These are phyloP conservation scores for Nicator chloris DNA, from an alignment of 2,113 vertebrate species.

Conservation along the genomic window DNA sequence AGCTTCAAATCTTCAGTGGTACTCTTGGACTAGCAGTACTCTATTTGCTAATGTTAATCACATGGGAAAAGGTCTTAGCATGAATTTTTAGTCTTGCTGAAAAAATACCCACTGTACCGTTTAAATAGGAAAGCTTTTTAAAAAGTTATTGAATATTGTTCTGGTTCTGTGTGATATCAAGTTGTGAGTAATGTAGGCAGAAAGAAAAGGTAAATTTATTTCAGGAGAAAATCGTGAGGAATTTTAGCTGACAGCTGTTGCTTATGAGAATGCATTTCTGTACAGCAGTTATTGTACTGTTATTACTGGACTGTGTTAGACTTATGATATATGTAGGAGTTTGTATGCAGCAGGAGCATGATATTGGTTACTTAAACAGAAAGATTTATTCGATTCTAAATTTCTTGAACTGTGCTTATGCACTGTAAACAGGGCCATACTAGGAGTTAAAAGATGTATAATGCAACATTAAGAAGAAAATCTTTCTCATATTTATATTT, in stretches of 20 bases:
- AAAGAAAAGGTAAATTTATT: conserved; percentile 45
- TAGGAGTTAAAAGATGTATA: not conserved
- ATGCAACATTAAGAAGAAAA: not conserved
- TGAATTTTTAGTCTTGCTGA: not conserved
- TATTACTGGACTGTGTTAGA: not conserved
- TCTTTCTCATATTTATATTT: not conserved
- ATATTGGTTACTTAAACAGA: not conserved
- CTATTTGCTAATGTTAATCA: not conserved
- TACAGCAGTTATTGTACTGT: not conserved
- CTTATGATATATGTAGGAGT: not conserved
- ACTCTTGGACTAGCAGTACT: not conserved
- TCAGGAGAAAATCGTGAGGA: conserved; percentile 33
- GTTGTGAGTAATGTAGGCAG: conserved; percentile 47
- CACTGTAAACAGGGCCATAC: not conserved
- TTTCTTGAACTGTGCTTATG: not conserved
- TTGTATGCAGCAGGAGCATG: not conserved
- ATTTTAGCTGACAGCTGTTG: conserved; percentile 21
- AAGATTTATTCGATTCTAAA: not conserved
- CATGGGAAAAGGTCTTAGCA: not conserved
- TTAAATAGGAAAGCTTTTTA: not conserved
- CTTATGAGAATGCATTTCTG: not conserved
- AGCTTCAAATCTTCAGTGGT: not conserved
- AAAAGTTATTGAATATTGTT: conserved; percentile 35
- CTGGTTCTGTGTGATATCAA: conserved; percentile 27
- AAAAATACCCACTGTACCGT: not conserved